Base-by-base conservation (phyloP, 1,140 invertebrate genomes). In the Zophobas morio region DNA sequence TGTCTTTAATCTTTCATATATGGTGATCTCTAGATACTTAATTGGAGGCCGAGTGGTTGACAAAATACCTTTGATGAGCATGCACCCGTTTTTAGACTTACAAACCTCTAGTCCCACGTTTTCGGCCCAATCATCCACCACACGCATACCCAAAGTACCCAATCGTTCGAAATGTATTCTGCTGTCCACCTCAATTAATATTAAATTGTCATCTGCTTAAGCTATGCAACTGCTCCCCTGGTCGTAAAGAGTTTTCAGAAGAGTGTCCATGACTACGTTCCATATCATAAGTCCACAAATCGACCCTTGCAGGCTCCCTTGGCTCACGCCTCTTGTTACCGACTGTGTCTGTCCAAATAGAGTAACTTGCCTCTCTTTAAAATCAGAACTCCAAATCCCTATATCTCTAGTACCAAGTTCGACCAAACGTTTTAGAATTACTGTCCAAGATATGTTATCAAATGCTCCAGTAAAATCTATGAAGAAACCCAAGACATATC, bases 381-480 rank as follows among this genome's bases (percentile, higher is more conserved):
- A 74, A 33, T 54, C 53, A 51, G 47, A 54, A 2, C 1, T 40
- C 66, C 66, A 70, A 1, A 70, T 36, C 3, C 32, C 6, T n/a
- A 39, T 8, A 34, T 54, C 47, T 8, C 35, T 5, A 36, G 47
- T 54, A 3, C 47, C 71, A 1, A 36, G 4, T 6, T 74, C 71
- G 1, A 6, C 36, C 6, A 74, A 4, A 3, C 8, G 8, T n/a
- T 77, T 0, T 0, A 87, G 36, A 0, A 87, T 79, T 70, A 77
- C 81, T 0, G 85, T 84, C 87, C 86, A 88, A 84, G 85, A 86
- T 0, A 84, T 77, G 36, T 85, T 84, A 54, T 86, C 84, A 66
- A 87, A 88, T 0, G 87, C 87, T 0, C 86, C 87, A 0, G 82
- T 82, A 8, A 88, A 88, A 54, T 88, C 88, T 2, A 88, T 51